phyloP scores from a whole-genome alignment of 2,797 vertebrate genomes.

The Hydrolagus colliei region DNA sequence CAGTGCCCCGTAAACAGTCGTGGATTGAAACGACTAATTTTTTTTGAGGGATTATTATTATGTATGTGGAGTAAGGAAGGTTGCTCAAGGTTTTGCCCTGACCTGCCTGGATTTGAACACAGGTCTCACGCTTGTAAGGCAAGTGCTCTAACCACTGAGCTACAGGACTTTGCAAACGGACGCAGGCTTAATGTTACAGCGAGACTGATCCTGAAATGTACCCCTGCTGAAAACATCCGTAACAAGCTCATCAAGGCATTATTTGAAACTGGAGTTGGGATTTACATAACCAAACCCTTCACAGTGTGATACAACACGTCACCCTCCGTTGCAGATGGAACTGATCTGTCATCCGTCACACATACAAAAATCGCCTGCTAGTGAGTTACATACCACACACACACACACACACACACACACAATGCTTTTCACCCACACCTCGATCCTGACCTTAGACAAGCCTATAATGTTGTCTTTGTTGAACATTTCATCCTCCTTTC shows the following conservation, averaged over 20 bases:
- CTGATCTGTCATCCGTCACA: not conserved
- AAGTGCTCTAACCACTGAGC: too few relatives aligned
- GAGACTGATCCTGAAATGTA: not conserved
- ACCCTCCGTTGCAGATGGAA: not conserved
- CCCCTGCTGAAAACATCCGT: not conserved
- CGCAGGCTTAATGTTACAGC: not conserved
- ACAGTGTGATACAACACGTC: not conserved
- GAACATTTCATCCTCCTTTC: not conserved
- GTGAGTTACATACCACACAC: not conserved
- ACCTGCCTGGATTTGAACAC: too few relatives aligned
- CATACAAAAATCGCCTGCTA: not conserved
- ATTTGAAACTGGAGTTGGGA: not conserved
- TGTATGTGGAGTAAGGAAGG: too few relatives aligned
- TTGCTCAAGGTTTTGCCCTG: too few relatives aligned
- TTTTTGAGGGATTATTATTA: too few relatives aligned
- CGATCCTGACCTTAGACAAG: not conserved
- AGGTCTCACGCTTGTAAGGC: too few relatives aligned
- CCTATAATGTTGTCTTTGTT: not conserved
- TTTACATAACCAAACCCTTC: not conserved
- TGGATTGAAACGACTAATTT: too few relatives aligned
- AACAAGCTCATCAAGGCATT: too few relatives aligned
- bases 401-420: too few relatives aligned
- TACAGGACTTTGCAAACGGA: not conserved
- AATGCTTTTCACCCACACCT: not conserved
- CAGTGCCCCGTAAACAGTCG: too few relatives aligned